A percentile compares a stretch with the other conserved stretches of the same genome.
These are phyloP conservation scores for Branchellion lobata DNA, from an alignment of 2,888 invertebrate genomes.

Conservation along the genomic window DNA sequence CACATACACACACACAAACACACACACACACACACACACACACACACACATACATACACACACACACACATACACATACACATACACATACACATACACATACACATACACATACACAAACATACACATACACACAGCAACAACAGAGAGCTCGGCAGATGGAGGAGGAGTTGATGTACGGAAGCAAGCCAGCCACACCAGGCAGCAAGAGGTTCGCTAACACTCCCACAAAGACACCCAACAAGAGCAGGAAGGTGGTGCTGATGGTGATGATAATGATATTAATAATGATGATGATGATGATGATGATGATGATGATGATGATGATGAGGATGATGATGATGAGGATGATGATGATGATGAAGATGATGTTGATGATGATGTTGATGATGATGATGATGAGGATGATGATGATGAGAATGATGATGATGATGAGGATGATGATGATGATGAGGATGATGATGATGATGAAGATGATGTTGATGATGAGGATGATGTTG, in stretches of 20 bases:
- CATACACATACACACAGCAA: constrained; percentile 53
- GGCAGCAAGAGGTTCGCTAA: constrained; percentile 55
- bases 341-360: too few species aligned
- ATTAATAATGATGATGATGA: not conserved
- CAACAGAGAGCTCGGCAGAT: constrained; percentile 56
- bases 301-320: not conserved
- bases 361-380: constrained; percentile 27
- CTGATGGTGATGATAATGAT: not conserved
- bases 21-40: too few species aligned
- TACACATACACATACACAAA: constrained; percentile 52
- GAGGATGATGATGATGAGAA: not conserved
- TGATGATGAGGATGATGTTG: too few species aligned
- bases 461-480: not conserved
- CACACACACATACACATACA: constrained; percentile 54
- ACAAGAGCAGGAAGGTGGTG: constrained; percentile 57
- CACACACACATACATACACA: not conserved
- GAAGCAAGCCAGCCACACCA: constrained; percentile 57
- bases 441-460: not conserved
- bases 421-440: not conserved
- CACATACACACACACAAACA: constrained; percentile 48
- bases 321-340: too few species aligned
- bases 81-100: constrained; percentile 47
- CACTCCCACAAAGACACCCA: constrained; percentile 55
- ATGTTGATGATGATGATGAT: not conserved
- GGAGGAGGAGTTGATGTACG: constrained; percentile 60